These are phyloP conservation scores for Ceramica pisi DNA, from an alignment of 2,888 invertebrate genomes.

Conservation along the genomic window DNA sequence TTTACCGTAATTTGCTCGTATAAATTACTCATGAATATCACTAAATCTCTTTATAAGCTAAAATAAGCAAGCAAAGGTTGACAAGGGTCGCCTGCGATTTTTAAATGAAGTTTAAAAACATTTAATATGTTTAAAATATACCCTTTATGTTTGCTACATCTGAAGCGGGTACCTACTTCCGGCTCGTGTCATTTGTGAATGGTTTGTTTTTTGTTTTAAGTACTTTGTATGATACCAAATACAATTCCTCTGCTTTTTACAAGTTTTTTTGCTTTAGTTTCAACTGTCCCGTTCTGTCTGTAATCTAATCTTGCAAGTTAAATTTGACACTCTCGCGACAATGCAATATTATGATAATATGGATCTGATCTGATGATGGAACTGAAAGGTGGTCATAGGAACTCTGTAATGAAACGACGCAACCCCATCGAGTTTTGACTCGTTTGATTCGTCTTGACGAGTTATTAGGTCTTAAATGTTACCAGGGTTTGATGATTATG, in stretches of 20 bases:
- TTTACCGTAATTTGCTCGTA: constrained; percentile 63
- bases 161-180: constrained; percentile 39
- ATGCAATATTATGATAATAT: too few relatives aligned
- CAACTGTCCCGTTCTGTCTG: too few relatives aligned
- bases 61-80: constrained; percentile 76
- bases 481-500: too few relatives aligned
- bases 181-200: constrained; percentile 36
- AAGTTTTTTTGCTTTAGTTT: too few relatives aligned
- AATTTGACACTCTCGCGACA: too few relatives aligned
- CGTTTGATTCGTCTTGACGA: too few relatives aligned
- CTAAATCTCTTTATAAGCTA: constrained; percentile 77
- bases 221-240: background rate
- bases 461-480: too few relatives aligned
- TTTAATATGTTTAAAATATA: constrained; percentile 72
- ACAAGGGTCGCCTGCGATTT: constrained; percentile 80
- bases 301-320: too few relatives aligned
- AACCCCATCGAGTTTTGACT: too few relatives aligned
- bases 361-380: too few relatives aligned
- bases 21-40: constrained; percentile 75
- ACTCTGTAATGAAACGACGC: too few relatives aligned
- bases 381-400: too few relatives aligned
- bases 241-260: background rate
- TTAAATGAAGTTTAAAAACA: constrained; percentile 76
- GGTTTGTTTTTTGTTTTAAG: constrained; percentile 36
- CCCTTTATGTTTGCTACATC: constrained; percentile 61